A percentile compares a stretch with the other conserved stretches of the same genome.
Evolutionary conservation across 2,113 vertebrate genomes (phyloP).

Genomic region (Rhodinocichla rosea): DNA sequence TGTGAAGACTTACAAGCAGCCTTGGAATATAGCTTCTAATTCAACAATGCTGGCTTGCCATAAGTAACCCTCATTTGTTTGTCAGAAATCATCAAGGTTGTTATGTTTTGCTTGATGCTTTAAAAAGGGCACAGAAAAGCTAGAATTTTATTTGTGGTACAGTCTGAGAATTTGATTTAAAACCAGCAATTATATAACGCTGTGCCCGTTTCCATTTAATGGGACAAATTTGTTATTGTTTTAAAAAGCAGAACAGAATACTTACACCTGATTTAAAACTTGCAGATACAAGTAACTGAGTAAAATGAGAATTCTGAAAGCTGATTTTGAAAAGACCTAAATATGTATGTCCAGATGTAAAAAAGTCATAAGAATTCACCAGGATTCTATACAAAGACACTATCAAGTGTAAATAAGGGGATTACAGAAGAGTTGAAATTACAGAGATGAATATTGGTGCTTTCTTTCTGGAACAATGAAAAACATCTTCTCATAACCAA

Average conservation of each 20-base stretch:
- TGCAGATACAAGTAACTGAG: background rate
- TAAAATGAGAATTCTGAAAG: background rate
- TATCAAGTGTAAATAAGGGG: background rate
- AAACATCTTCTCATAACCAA: background rate
- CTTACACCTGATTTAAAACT: background rate
- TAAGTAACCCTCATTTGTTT: constrained; percentile 42
- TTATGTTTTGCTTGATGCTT: background rate
- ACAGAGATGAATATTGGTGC: background rate
- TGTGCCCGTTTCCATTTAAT: background rate
- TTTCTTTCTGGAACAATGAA: background rate
- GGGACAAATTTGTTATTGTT: background rate
- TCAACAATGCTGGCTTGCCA: constrained; percentile 2
- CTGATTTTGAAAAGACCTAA: background rate
- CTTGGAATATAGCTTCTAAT: constrained; percentile 41
- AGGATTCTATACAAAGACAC: background rate
- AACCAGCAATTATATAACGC: background rate
- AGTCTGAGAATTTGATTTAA: background rate
- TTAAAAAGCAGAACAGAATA: background rate
- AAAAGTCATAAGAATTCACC: background rate
- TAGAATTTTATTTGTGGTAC: background rate
- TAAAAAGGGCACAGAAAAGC: background rate
- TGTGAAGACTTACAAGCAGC: constrained; percentile 48
- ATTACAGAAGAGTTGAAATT: background rate
- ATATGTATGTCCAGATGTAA: background rate
- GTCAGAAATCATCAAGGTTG: background rate